Conservation (phyloP, 2,797 vertebrate genomes). For the Typhlichthys eigenmanni region DNA sequence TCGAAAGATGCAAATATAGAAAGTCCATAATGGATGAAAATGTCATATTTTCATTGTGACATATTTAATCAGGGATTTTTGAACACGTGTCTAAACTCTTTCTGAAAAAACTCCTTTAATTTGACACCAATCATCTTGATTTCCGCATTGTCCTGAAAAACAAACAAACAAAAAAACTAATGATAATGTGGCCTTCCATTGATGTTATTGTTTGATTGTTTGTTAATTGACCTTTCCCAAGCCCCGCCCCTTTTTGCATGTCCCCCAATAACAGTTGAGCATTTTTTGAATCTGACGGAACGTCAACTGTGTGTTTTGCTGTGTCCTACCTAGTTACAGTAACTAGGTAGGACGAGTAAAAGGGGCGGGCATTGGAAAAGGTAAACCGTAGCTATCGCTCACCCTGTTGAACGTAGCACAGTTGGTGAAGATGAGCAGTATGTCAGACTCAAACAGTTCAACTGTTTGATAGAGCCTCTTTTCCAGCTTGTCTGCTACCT, state of each 20-base stretch:
- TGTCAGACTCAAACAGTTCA: not conserved
- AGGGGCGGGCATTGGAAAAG: no score
- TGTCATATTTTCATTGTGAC: no score
- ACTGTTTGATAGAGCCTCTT: not conserved
- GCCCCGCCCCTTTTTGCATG: no score
- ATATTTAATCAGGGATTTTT: not conserved
- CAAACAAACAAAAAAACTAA: constrained; percentile 20
- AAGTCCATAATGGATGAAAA: no score
- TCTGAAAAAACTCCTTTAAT: constrained; percentile 61
- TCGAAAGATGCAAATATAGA: no score
- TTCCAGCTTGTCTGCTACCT: not conserved
- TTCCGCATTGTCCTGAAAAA: constrained; percentile 50
- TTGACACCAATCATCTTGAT: constrained; percentile 15
- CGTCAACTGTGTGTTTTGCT: no score
- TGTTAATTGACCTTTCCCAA: no score
- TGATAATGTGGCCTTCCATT: not conserved
- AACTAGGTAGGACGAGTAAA: no score
- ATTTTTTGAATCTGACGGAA: no score
- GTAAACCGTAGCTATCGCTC: not conserved
- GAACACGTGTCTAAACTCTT: constrained; percentile 58
- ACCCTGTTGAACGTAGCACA: constrained; percentile 6
- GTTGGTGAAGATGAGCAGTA: not conserved
- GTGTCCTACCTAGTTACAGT: no score
- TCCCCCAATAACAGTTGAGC: no score
- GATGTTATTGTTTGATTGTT: not conserved